Evolutionary conservation across 2,113 vertebrate species (phyloP), one percentile per base, ranked within the genome.

Genomic region (Tupaia tana): DNA sequence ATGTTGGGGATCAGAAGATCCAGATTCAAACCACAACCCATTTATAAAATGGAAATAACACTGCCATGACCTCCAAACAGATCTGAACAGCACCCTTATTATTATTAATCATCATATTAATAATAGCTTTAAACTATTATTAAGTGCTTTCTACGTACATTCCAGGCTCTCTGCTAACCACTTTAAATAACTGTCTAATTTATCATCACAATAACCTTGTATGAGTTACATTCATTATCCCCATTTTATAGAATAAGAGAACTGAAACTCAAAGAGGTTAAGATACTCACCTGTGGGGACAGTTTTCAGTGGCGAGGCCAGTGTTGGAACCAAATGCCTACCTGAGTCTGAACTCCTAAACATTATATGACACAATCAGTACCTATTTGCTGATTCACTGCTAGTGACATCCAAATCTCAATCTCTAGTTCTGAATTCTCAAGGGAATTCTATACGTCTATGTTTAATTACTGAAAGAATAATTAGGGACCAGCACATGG

Each of bases 41-140:
- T 75, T 70, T 75, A 59, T 66, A 69, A 93, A 92, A 81, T 67
- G 71, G 71, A 87, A 92, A 84, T 85, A 84, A 92, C 66, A 89
- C 19, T 34, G 22, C 31, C n/a, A 56, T 12, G 73, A 85, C 77
- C 85, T 90, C 69, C n/a, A 69, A 90, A 85, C 85, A n/a, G 66
- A 79, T 83, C 70, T 58, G 31, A 94, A 81, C 43, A 71, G 67
- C 84, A 74, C 85, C 66, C 67, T 31, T 90, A 43, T 78, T 75
- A 81, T 58, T 77, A 96, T 69, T 88, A 64, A 88, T 77, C 6
- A 31, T 12, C 73, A 54, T 31, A 80, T 70, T 84, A 78, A 85
- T 86, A 69, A 90, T 43, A 78, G 54, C 63, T 75, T 54, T 69
- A 58, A 80, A 59, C 9, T 84, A 66, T 24, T 86, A 81, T 67